These are phyloP conservation scores for Boleophthalmus pectinirostris DNA, from an alignment of 2,113 vertebrate species.

Conservation along the genomic window DNA sequence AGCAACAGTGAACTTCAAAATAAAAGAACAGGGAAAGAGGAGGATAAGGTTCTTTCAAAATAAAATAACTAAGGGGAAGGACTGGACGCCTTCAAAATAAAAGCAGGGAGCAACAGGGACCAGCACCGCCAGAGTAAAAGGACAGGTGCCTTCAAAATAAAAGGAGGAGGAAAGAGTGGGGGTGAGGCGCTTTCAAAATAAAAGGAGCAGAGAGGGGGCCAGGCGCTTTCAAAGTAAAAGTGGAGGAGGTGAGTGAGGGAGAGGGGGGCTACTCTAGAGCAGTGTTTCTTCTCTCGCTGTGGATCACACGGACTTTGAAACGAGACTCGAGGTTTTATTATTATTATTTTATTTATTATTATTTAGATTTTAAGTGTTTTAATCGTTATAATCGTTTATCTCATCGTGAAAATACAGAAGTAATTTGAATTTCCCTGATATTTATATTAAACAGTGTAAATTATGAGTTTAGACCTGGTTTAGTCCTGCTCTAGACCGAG, in stretches of 20 bases:
- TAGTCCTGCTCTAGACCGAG: too few species aligned
- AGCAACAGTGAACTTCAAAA: slow-evolving; percentile 18
- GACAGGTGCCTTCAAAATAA: not conserved
- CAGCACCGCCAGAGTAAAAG: slow-evolving; percentile 36
- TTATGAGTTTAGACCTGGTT: not conserved
- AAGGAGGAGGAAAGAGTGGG: slow-evolving; percentile 67
- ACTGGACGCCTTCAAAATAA: slow-evolving; percentile 52
- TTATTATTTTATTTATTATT: too few species aligned
- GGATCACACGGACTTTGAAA: slow-evolving; percentile 12
- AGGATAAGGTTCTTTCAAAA: slow-evolving; percentile 51
- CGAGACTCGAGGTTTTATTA: too few species aligned
- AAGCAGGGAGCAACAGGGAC: too few species aligned
- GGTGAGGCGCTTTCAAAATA: slow-evolving; percentile 57
- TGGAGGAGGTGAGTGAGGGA: slow-evolving; percentile 63
- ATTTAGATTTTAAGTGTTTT: too few species aligned
- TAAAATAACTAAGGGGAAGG: slow-evolving; percentile 64
- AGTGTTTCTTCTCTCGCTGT: slow-evolving; percentile 52
- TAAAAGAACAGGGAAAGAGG: not conserved
- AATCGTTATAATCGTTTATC: too few species aligned
- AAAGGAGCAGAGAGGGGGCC: slow-evolving; percentile 5
- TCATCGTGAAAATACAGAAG: too few species aligned
- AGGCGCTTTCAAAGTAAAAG: slow-evolving; percentile 60
- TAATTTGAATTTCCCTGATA: too few species aligned
- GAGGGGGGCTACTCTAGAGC: slow-evolving; percentile 30
- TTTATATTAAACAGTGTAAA: too few species aligned